phyloP scores from a whole-genome alignment of 2,888 invertebrate genomes.

The Dolomedes plantarius region DNA sequence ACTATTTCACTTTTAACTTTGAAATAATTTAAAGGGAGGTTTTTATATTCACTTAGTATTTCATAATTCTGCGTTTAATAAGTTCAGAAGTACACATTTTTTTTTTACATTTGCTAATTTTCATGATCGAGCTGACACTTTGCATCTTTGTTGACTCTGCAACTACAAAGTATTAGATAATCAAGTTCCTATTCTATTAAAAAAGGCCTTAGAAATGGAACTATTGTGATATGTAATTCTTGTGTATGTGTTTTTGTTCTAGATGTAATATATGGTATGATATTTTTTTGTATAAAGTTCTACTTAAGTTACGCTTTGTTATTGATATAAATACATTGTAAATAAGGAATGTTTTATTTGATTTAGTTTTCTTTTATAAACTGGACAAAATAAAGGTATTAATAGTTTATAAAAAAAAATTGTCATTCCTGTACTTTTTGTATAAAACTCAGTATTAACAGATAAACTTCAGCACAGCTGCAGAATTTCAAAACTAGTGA shows the following conservation, averaged over 20 bases:
- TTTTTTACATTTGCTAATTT: no score
- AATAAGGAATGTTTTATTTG: constrained; percentile 63
- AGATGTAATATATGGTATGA: constrained; percentile 55
- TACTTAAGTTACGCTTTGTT: constrained; percentile 63
- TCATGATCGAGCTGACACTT: no score
- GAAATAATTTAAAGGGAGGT: no score
- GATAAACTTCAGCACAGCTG: no score
- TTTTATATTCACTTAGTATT: no score
- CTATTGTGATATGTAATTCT: constrained; percentile 62
- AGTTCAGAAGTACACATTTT: no score
- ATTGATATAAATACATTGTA: constrained; percentile 48
- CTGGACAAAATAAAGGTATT: constrained; percentile 32
- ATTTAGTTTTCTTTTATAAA: constrained; percentile 57
- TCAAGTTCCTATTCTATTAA: constrained; percentile 25
- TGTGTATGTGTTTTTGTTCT: constrained; percentile 48
- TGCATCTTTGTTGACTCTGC: no score
- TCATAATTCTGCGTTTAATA: no score
- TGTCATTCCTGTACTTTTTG: no score
- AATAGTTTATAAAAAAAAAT: constrained; percentile 18
- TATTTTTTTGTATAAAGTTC: constrained; percentile 36
- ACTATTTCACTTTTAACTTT: no score
- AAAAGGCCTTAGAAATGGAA: constrained; percentile 58
- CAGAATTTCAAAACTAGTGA: no score
- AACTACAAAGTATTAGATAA: constrained; percentile 14
- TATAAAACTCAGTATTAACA: no score